Evolutionary conservation across 2,797 vertebrate genomes (phyloP).

Genomic region (Lophotriccus pileatus): DNA sequence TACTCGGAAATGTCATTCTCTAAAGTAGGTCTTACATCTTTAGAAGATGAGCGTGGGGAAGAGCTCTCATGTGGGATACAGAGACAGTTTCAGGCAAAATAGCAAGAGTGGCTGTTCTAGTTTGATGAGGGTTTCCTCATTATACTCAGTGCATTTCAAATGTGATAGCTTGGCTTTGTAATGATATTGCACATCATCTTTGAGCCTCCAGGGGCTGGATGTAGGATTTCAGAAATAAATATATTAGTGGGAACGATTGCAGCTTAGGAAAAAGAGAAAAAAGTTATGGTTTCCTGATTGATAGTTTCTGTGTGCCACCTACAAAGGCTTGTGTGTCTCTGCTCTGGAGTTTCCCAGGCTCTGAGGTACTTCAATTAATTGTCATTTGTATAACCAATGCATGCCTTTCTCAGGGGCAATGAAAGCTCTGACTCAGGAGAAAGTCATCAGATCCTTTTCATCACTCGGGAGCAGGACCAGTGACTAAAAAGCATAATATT

Average conservation of each 20-base stretch:
- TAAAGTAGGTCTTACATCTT: constrained; percentile 45
- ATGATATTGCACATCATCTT: constrained; percentile 3
- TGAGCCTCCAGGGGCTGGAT: background rate
- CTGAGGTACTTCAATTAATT: constrained; percentile 42
- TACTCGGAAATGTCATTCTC: background rate
- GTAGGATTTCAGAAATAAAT: constrained; percentile 44
- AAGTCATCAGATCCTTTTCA: constrained; percentile 42
- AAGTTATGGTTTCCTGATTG: background rate
- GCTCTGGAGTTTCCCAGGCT: constrained; percentile 48
- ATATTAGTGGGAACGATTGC: constrained; percentile 4
- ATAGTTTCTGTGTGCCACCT: background rate
- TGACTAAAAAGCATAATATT: constrained; percentile 33
- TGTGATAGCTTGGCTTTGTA: constrained; percentile 17
- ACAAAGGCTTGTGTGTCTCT: constrained; percentile 18
- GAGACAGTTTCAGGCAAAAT: constrained; percentile 42
- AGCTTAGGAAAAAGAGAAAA: background rate
- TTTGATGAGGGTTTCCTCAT: constrained; percentile 52
- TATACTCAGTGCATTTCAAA: constrained; percentile 11
- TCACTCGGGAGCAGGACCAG: background rate
- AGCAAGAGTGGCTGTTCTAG: constrained; percentile 9
- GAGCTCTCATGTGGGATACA: constrained; percentile 23
- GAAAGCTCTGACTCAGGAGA: constrained; percentile 59
- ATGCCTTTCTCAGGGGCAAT: constrained; percentile 31
- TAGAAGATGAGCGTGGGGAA: constrained; percentile 10
- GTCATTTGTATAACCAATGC: constrained; percentile 30